Conservation (phyloP, 2,797 vertebrate species). For the Chromis chromis region DNA sequence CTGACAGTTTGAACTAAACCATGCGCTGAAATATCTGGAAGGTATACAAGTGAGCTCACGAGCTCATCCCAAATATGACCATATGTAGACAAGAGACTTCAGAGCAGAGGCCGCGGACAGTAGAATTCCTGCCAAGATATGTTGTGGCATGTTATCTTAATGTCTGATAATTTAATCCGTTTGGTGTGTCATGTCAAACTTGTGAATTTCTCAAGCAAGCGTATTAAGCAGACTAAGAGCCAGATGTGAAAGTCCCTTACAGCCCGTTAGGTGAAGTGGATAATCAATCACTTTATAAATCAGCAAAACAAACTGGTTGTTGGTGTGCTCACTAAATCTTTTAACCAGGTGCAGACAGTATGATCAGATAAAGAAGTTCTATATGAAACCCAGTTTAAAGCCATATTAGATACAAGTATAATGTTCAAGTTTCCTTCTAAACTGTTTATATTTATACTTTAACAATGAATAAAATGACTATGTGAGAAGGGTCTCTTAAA, state of each 20-base stretch:
- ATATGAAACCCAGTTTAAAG: neutral
- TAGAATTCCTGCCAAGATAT: constrained; percentile 13
- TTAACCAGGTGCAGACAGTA: neutral
- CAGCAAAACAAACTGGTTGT: neutral
- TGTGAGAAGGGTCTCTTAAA: neutral
- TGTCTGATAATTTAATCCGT: neutral
- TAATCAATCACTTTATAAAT: constrained; percentile 1
- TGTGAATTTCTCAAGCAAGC: neutral
- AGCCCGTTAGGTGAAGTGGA: neutral
- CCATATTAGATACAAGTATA: neutral
- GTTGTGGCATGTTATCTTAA: constrained; percentile 3
- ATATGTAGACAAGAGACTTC: constrained; percentile 48
- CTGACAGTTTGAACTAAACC: constrained; percentile 62
- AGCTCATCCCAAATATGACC: constrained; percentile 52
- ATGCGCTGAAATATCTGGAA: constrained; percentile 52
- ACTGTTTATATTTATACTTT: no score
- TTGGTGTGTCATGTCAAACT: neutral
- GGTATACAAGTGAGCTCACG: constrained; percentile 29
- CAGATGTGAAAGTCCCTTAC: neutral
- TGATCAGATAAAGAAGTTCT: neutral
- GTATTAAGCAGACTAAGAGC: neutral
- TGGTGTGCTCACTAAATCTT: neutral
- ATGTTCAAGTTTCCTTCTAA: neutral
- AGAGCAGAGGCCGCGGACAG: constrained; percentile 19
- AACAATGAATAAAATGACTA: neutral